phyloP scores from a whole-genome alignment of 2,797 vertebrate genomes.

The Cynodonichthys magdalenae region DNA sequence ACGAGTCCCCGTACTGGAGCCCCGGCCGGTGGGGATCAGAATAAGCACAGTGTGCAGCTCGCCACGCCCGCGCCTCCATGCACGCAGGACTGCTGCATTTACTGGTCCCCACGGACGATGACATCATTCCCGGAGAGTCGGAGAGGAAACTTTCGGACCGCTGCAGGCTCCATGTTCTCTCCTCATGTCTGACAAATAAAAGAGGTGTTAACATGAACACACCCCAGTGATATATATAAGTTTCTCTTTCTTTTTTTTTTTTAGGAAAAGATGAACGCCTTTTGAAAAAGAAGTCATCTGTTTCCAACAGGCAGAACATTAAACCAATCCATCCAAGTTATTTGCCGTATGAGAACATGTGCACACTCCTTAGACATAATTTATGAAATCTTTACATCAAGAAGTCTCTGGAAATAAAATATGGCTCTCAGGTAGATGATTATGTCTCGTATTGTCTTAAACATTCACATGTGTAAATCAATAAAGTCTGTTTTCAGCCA shows the following conservation, averaged over 20 bases:
- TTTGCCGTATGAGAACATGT: not conserved
- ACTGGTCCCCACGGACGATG: slow-evolving; percentile 96
- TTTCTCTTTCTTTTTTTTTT: not conserved
- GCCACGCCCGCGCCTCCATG: slow-evolving; percentile 91
- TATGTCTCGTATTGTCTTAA: not conserved
- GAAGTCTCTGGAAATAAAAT: not conserved
- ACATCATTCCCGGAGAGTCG: slow-evolving; percentile 93
- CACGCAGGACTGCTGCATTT: slow-evolving; percentile 98
- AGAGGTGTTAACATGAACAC: slow-evolving; percentile 53
- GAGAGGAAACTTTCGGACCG: slow-evolving; percentile 93
- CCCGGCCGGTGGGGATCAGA: slow-evolving; percentile 85
- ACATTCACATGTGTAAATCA: slow-evolving; percentile 3
- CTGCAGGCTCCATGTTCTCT: slow-evolving; percentile 96
- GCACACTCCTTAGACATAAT: too few species aligned
- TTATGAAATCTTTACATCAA: too few species aligned
- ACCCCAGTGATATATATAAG: slow-evolving; percentile 5
- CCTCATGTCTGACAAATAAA: slow-evolving; percentile 87
- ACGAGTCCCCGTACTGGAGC: slow-evolving; percentile 89
- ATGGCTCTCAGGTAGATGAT: slow-evolving; percentile 1
- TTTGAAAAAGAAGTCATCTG: not conserved
- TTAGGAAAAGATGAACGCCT: not conserved
- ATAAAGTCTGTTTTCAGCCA: not conserved
- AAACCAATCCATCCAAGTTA: not conserved
- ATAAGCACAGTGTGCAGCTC: slow-evolving; percentile 87
- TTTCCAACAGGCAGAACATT: not conserved